These are phyloP conservation scores for Lepus americanus DNA, from an alignment of 2,113 vertebrate species.

Conservation along the genomic window DNA sequence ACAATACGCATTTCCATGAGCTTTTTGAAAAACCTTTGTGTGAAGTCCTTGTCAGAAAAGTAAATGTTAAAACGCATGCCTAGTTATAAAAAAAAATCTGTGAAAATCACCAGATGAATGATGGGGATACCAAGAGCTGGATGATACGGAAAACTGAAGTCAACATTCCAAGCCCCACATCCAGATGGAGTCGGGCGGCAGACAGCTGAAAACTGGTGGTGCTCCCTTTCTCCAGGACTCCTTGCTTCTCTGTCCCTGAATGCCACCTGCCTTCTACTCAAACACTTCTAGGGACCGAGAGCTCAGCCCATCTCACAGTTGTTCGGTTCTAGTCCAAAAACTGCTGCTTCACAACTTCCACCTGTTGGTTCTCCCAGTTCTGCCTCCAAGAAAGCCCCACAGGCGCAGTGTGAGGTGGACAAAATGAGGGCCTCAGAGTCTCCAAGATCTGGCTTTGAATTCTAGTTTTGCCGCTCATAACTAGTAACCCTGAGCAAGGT, in stretches of 20 bases:
- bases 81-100: constrained; percentile 4
- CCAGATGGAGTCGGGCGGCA: neutral
- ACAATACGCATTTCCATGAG: no score
- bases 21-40: no score
- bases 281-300: neutral
- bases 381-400: neutral
- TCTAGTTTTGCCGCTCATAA: constrained; percentile 1
- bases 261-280: neutral
- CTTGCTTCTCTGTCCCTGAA: neutral
- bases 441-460: neutral
- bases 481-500: neutral
- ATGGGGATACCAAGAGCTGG: constrained; percentile 33
- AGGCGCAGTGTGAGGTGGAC: neutral
- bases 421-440: neutral
- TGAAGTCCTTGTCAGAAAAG: neutral
- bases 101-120: neutral
- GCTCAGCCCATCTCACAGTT: neutral
- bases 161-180: neutral
- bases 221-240: neutral
- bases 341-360: neutral
- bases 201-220: neutral
- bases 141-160: neutral
- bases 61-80: neutral
- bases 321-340: neutral
- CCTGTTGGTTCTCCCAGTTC: neutral